A percentile compares a stretch with the other conserved stretches of the same genome.
These are phyloP conservation scores for Pangasius macronema DNA, from an alignment of 2,797 vertebrate species.

Conservation along the genomic window DNA sequence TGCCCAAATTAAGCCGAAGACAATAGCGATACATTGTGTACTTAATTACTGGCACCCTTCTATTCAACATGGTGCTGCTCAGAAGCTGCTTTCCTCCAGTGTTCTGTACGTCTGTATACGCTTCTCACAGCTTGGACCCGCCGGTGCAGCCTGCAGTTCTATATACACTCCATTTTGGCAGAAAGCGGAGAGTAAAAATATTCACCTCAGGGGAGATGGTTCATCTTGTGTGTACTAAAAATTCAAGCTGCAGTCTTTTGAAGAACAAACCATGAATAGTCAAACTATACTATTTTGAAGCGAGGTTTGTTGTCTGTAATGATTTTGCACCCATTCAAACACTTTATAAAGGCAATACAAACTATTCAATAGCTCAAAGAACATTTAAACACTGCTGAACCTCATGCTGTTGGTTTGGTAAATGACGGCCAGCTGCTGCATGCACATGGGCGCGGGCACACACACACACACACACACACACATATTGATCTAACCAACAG, in stretches of 20 bases:
- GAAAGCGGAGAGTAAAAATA: conserved; percentile 12
- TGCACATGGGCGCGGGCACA: background rate
- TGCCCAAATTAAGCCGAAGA: too few relatives aligned
- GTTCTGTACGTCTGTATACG: background rate
- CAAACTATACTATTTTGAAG: background rate
- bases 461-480: background rate
- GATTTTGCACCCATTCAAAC: background rate
- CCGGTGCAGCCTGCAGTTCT: background rate
- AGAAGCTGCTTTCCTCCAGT: background rate
- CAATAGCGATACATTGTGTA: background rate
- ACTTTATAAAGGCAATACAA: background rate
- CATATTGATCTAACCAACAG: background rate
- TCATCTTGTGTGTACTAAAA: background rate
- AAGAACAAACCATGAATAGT: background rate
- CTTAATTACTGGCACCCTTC: background rate
- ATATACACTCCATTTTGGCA: background rate
- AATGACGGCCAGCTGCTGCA: background rate
- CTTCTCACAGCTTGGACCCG: background rate
- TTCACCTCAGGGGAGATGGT: background rate
- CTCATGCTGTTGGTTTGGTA: background rate
- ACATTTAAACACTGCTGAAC: background rate
- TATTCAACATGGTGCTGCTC: background rate
- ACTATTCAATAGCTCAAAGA: background rate
- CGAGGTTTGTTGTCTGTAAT: background rate
- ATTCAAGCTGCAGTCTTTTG: conserved; percentile 6